Conservation (phyloP, 2,888 invertebrate species). For the Danaus chrysippus region DNA sequence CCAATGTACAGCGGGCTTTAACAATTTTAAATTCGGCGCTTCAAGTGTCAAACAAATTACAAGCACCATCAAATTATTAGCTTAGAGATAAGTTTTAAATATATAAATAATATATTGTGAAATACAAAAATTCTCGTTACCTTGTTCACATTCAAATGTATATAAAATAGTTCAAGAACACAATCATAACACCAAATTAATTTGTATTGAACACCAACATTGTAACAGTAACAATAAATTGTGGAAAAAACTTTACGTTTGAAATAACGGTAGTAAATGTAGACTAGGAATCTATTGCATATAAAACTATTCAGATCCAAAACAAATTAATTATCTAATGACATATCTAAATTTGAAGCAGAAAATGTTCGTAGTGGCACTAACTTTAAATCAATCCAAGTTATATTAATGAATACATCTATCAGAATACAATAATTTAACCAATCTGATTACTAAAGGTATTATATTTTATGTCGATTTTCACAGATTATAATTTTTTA, state of each 20-base stretch:
- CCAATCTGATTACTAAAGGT: not conserved
- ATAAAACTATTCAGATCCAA: not conserved
- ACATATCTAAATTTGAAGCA: no score
- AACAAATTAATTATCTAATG: not conserved
- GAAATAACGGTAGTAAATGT: constrained; percentile 19
- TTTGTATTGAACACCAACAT: constrained; percentile 28
- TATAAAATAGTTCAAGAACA: not conserved
- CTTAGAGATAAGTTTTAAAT: no score
- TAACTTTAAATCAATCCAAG: no score
- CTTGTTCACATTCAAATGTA: not conserved
- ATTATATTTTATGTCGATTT: not conserved
- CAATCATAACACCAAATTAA: constrained; percentile 5
- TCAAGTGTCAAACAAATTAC: no score
- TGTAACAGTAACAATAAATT: constrained; percentile 26
- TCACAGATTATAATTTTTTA: not conserved
- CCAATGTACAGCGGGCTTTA: constrained; percentile 6
- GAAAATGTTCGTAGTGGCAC: no score
- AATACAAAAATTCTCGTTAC: not conserved
- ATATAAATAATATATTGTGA: no score
- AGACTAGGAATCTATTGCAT: constrained; percentile 15
- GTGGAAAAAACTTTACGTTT: constrained; percentile 16
- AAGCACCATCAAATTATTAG: no score
- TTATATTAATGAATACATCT: no score
- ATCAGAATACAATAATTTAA: not conserved
- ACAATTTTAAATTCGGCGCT: constrained; percentile 4